Base-by-base conservation (phyloP, 2,797 vertebrate genomes). In the Eutrigla gurnardus region DNA sequence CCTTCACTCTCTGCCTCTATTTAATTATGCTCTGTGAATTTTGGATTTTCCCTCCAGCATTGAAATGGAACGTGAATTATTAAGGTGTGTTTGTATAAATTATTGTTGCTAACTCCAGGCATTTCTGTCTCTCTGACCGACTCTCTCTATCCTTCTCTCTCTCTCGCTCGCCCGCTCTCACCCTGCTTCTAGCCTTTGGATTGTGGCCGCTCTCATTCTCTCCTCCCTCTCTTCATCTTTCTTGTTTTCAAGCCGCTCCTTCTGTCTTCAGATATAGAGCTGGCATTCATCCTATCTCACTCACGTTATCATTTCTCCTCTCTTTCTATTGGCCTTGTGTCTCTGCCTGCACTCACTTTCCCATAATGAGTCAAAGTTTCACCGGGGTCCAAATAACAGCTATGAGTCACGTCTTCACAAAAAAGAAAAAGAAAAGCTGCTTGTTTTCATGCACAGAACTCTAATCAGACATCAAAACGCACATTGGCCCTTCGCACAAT, bases 21-120 rank as follows among this genome's bases (percentile, higher is more conserved):
- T 96, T 96, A 96, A 96, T 96, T 96, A 96, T 96, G 95, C 95
- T 96, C 94, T 96, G 94, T 96, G 95, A 96, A 95, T 95, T 96
- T 95, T 92, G 93, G 93, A 94, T 95, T 93, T 95, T 94, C 94
- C 92, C 93, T 95, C 93, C 93, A 95, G 95, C 95, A 95, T 95
- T 94, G 95, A 95, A 95, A 94, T 95, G 88, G 93, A 95, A 95
- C 81, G 91, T 96, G 94, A 96, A 96, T 96, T 95, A 96, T 96
- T 96, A 94, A 96, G 95, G 95, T 95, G 95, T 96, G 95, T 96
- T 96, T 95, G 95, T 96, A 96, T 96, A 95, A 96, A 96, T 96
- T 96, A 96, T 96, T 95, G 94, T 96, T 95, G 90, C 95, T 95
- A 94, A 96, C 95, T 96, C 94, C 94, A 91, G 95, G 95, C 95